These are phyloP conservation scores for Rhaphigaster nebulosa DNA, from an alignment of 2,888 invertebrate species.

Conservation along the genomic window DNA sequence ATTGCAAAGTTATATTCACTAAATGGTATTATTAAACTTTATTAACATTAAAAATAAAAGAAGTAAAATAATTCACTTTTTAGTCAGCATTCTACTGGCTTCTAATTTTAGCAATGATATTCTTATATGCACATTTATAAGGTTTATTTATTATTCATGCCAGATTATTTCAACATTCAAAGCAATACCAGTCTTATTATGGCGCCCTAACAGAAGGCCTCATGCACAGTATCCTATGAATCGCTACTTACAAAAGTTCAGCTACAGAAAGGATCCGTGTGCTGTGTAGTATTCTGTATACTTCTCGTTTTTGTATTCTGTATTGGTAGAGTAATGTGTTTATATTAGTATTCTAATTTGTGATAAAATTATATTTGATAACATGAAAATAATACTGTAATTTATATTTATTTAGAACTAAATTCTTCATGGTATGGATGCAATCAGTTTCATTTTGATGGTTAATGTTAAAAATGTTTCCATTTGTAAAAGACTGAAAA, in stretches of 20 bases:
- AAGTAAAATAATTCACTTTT: too few species aligned
- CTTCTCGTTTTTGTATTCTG: constrained; percentile 8
- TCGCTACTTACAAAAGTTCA: neutral
- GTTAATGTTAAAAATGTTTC: neutral
- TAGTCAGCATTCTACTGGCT: too few species aligned
- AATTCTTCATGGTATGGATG: neutral
- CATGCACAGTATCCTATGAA: constrained; percentile 1
- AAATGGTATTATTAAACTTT: too few species aligned
- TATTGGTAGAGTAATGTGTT: neutral
- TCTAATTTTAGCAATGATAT: neutral
- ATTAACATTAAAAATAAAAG: too few species aligned
- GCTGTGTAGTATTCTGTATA: neutral
- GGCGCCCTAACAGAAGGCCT: neutral
- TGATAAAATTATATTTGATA: neutral
- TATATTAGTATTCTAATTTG: neutral
- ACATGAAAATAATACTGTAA: neutral
- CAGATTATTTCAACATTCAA: constrained; percentile 3
- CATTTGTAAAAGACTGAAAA: too few species aligned
- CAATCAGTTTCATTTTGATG: neutral
- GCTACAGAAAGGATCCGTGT: neutral
- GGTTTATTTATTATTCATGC: neutral
- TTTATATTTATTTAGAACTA: neutral
- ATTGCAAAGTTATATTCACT: too few species aligned
- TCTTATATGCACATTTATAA: constrained; percentile 1
- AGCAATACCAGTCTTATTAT: constrained; percentile 3